Evolutionary conservation across 2,113 vertebrate species (phyloP).

Genomic region (Calonectris borealis): DNA sequence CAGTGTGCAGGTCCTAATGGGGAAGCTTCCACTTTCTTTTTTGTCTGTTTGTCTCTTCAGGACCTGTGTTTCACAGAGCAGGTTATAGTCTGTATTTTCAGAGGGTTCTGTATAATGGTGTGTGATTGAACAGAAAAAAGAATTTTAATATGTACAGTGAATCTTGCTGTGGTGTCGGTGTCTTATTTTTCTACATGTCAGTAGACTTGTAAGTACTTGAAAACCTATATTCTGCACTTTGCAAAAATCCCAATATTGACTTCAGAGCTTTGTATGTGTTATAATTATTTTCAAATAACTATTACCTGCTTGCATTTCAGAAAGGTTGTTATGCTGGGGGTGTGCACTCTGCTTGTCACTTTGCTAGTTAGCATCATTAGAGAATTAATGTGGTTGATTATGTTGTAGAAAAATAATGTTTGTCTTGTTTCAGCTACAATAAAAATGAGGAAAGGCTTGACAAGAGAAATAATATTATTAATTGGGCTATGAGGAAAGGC

Average conservation of each 20-base stretch:
- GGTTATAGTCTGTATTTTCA: not conserved
- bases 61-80: not conserved
- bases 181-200: not conserved
- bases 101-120: not conserved
- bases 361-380: not conserved
- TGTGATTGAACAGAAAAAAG: not conserved
- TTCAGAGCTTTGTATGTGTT: not conserved
- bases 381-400: not conserved
- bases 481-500: not conserved
- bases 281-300: not conserved
- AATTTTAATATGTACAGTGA: not conserved
- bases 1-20: too few species aligned
- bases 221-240: not conserved
- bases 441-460: not conserved
- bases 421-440: not conserved
- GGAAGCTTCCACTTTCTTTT: not conserved
- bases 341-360: not conserved
- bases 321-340: not conserved
- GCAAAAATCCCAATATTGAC: not conserved
- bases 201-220: not conserved
- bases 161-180: not conserved
- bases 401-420: not conserved
- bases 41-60: not conserved
- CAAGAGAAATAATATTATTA: not conserved
- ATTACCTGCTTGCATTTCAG: not conserved